Evolutionary conservation across 2,797 vertebrate species (phyloP).

Genomic region (Falco columbarius): DNA sequence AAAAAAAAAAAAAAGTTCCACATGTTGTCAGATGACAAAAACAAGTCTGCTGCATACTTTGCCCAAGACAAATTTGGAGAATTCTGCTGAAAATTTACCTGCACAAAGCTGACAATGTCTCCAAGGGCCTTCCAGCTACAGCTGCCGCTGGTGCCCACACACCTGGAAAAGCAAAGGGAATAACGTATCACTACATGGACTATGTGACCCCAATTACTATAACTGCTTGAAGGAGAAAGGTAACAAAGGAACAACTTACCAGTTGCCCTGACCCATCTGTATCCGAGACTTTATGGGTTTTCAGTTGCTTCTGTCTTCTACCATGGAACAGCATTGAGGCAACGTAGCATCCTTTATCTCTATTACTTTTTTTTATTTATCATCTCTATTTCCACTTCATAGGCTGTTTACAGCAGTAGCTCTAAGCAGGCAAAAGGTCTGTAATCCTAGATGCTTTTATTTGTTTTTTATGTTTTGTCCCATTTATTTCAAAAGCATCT

Average conservation of each 20-base stretch:
- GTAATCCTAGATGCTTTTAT: not conserved
- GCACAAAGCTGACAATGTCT: fast-evolving
- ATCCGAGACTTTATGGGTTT: not conserved
- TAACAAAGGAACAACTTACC: not conserved
- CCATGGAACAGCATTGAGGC: not conserved
- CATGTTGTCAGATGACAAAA: not conserved
- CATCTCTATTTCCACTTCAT: not conserved
- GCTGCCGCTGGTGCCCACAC: not conserved
- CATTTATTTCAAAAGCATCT: not conserved
- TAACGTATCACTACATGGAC: not conserved
- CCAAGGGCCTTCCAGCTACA: not conserved
- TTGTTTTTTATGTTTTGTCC: not conserved
- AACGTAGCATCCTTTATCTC: not conserved
- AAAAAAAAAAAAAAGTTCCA: not conserved
- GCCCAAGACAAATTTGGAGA: not conserved
- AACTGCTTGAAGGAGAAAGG: not conserved
- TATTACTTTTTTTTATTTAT: not conserved
- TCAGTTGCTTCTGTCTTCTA: not conserved
- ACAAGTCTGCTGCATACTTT: not conserved
- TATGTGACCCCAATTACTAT: not conserved
- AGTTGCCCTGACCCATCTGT: not conserved
- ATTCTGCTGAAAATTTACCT: not conserved
- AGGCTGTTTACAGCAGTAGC: not conserved
- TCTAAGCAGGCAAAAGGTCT: not conserved
- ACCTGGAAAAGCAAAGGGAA: not conserved